Evolutionary conservation across 2,888 invertebrate species (phyloP).

Genomic region (Himalopsyche japonica): DNA sequence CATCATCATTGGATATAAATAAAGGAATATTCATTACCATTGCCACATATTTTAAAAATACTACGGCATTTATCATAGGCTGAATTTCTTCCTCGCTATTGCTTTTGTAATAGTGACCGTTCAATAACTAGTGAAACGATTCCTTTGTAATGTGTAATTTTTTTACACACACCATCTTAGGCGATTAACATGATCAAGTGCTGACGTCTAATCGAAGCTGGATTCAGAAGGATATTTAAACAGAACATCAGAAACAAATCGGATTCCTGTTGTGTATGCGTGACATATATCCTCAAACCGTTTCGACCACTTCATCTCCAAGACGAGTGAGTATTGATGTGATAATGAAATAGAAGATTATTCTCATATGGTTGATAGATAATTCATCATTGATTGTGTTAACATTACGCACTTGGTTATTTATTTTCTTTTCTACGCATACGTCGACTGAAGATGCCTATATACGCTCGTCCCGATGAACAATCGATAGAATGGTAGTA

Average conservation of each 20-base stretch:
- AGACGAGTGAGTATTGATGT: slow-evolving; percentile 35
- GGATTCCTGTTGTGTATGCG: neutral
- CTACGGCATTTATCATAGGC: too few species aligned
- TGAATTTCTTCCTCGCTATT: neutral
- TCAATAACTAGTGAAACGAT: neutral
- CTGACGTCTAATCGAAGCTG: neutral
- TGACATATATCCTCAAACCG: neutral
- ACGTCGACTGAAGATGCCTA: neutral
- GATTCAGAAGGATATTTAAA: slow-evolving; percentile 8
- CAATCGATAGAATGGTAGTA: neutral
- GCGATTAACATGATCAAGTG: slow-evolving; percentile 25
- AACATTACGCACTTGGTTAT: neutral
- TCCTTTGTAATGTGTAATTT: neutral
- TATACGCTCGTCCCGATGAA: neutral
- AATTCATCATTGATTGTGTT: neutral
- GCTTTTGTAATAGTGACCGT: neutral
- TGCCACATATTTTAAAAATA: too few species aligned
- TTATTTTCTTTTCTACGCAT: neutral
- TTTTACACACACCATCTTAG: slow-evolving; percentile 31
- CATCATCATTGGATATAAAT: neutral
- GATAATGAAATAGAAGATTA: slow-evolving; percentile 23
- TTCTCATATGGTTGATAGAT: neutral
- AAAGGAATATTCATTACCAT: neutral
- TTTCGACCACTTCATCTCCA: neutral
- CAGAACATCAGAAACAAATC: slow-evolving; percentile 3